Evolutionary conservation across 2,797 vertebrate species (phyloP).

Genomic region (Echiichthys vipera): DNA sequence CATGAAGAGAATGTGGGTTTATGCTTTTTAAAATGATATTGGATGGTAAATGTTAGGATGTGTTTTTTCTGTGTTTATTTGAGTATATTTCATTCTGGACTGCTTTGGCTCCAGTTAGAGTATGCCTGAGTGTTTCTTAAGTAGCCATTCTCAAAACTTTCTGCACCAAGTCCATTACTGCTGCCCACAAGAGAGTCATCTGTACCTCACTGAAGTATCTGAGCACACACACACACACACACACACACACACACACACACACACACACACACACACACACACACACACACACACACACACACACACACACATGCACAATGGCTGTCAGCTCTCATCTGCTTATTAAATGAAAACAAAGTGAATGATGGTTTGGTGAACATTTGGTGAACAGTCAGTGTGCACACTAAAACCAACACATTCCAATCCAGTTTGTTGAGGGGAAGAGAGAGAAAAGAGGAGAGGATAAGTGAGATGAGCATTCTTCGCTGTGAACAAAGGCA

Average conservation of each 20-base stretch:
- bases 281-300: not conserved
- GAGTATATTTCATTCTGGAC: constrained; percentile 29
- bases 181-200: constrained; percentile 47
- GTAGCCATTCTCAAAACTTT: constrained; percentile 45
- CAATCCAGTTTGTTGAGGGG: constrained; percentile 39
- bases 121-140: constrained; percentile 45
- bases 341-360: constrained; percentile 50
- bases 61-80: constrained; percentile 47
- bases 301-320: not conserved
- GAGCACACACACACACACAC: constrained; percentile 33
- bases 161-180: constrained; percentile 51
- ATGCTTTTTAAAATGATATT: constrained; percentile 20
- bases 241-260: not conserved
- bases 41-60: constrained; percentile 21
- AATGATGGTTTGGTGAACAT: constrained; percentile 33
- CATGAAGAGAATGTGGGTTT: constrained; percentile 12
- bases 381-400: constrained; percentile 35
- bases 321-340: constrained; percentile 39
- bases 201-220: constrained; percentile 28
- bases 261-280: constrained; percentile 7
- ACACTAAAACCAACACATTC: constrained; percentile 61
- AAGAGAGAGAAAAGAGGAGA: constrained; percentile 44
- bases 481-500: constrained; percentile 75
- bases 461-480: constrained; percentile 77
- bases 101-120: constrained; percentile 37